A percentile compares a stretch with the other conserved stretches of the same genome.
Conservation (phyloP, 2,797 vertebrate genomes). For the Smutsia temminckii region DNA sequence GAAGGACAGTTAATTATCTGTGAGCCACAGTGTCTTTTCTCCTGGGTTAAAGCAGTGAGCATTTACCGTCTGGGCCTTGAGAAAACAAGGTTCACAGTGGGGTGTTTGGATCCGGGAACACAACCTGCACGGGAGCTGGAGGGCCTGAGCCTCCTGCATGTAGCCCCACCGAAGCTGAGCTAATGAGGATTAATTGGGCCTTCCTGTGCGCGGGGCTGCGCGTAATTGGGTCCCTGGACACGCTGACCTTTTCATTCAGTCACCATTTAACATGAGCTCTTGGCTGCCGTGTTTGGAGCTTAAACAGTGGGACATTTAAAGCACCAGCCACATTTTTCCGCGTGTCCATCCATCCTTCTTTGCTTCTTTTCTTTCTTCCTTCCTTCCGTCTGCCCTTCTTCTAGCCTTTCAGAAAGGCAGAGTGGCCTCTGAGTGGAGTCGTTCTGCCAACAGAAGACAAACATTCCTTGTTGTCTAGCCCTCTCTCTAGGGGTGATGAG, state of each 20-base stretch:
- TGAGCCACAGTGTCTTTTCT: neutral
- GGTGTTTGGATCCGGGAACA: conserved; percentile 51
- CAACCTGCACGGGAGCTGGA: conserved; percentile 53
- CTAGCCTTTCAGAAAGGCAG: neutral
- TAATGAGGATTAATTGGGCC: conserved; percentile 65
- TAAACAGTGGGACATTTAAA: conserved; percentile 52
- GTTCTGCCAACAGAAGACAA: neutral
- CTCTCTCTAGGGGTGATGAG: neutral
- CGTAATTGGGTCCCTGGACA: conserved; percentile 62
- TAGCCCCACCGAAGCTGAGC: conserved; percentile 43
- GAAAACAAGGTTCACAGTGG: conserved; percentile 73
- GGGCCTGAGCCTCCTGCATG: conserved; percentile 35
- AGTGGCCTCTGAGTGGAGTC: neutral
- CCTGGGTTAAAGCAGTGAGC: conserved; percentile 59
- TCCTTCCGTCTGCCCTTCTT: neutral
- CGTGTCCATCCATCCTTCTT: neutral
- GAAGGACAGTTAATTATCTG: neutral
- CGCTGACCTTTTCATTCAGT: conserved; percentile 67
- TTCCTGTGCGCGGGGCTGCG: conserved; percentile 58
- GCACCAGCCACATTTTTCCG: conserved; percentile 50
- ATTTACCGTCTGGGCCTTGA: conserved; percentile 72
- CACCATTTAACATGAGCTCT: conserved; percentile 59
- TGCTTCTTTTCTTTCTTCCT: neutral
- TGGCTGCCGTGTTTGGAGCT: conserved; percentile 53
- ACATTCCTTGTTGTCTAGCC: conserved; percentile 13